Evolutionary conservation across 2,797 vertebrate species (phyloP), one percentile per base, ranked within the genome.

Genomic region (Saxicola maurus): DNA sequence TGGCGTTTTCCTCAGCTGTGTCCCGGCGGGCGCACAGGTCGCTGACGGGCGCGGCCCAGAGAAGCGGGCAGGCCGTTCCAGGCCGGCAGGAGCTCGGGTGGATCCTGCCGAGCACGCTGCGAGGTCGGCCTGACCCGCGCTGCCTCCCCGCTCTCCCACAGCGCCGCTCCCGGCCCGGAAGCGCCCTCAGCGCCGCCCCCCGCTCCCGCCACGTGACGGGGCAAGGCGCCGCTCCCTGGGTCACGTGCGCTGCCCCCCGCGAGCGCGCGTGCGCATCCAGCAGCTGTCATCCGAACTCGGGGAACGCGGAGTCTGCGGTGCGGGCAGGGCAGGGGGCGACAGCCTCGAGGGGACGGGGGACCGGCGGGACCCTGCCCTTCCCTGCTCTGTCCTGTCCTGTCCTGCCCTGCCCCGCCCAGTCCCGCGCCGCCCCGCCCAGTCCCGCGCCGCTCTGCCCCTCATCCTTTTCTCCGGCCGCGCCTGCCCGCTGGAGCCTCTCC

Each of bases 21-120:
- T 11, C 6, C 18, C 8, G 6, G 6, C 0, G 27, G 15, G 18
- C 2, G 6, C 20, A 6, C 13, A 19, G 2, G 6, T 1, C 0
- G 8, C 31, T 7, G 7, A 1, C 5, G 21, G 6, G 1, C 23
- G 9, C 2, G 11, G 6, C 23, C 2, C 31, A 3, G 7, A 8
- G 46, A 5, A 3, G 21, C 6, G 9, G 4, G 3, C 38, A 11
- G 6, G 7, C 31, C 11, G 13, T 3, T 8, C 27, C 27, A 14
- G 11, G 21, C 13, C 37, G 6, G 8, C 35, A 13, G 45, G 10
- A 23, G 38, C 23, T 3, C 11, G 49, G 27, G 48, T 0, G 23
- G 28, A 7, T 1, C 16, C 3, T 7, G 8, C 25, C 18, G 6
- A 2, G 23, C 5, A 1, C 2, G 3, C 48, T 0, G 14, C 15